Base-by-base conservation (phyloP, 2,888 invertebrate species). In the Brachypalpus laphriformis region DNA sequence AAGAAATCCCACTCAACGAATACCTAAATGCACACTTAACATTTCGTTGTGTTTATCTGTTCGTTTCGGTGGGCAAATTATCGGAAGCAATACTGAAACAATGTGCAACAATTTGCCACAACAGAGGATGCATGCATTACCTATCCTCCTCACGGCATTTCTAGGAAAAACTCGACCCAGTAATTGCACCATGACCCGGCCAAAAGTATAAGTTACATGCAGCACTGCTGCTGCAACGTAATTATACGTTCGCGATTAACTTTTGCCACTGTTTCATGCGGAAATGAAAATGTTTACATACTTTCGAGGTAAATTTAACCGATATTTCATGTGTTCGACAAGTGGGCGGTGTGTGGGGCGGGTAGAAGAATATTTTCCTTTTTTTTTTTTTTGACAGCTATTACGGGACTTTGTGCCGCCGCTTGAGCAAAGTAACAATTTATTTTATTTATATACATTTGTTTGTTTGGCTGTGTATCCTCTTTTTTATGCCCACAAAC, bases 181-280 rank as follows among this genome's bases (percentile, higher is more conserved):
- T 75, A 85, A 85, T 85, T 85, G 70, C 70, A 42, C 40, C 63
- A 65, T 57, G 56, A 80, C 74, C 74, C 51, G 66, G 47, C 57
- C 65, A 40, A 65, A 68, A 70, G 57, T 63, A 70, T 80, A 80
- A 75, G 74, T 70, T 80, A 56, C 70, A 80, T 80, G 83, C 80
- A 51, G 40, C 25, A 25, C 25, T 14, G 45, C 34, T 57, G 75
- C 80, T 70, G 85, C 85, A 85, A 61, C 71, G 85, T 85, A 85
- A 85, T 85, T 85, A 81, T 70, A 85, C 65, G 59, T 85, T 66
- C 65, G 20, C 85, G 85, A 85, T 81, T 85, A 80, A 85, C 85
- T 85, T 85, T 85, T 81, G 85, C 85, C 85, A 85, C 85, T 71
- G 85, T 85, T 85, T 81, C 85, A 85, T 85, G 85, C 85, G 85